Percentiles rank a stretch among this genome's conserved stretches.
Evolutionary conservation across 1,140 invertebrate species (phyloP).

Genomic region (Eciton burchellii): DNA sequence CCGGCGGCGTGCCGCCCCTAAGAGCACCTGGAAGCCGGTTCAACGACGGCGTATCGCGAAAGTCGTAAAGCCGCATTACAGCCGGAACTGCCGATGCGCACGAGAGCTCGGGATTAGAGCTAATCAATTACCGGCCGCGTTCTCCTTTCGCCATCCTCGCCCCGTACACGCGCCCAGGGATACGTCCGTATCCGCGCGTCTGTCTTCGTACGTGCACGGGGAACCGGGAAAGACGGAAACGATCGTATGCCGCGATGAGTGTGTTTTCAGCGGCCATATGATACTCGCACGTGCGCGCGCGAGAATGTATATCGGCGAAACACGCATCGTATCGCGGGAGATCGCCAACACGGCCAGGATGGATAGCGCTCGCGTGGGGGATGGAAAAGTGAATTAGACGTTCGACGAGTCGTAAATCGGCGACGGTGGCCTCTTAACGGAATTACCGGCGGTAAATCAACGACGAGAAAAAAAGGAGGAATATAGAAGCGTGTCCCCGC

Average conservation of each 20-base stretch:
- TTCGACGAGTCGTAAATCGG: slow-evolving; percentile 74
- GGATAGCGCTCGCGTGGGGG: slow-evolving; percentile 7
- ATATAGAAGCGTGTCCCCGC: slow-evolving; percentile 45
- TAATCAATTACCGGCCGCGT: slow-evolving; percentile 67
- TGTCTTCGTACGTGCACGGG: not conserved
- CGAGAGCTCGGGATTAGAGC: slow-evolving; percentile 65
- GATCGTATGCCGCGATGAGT: slow-evolving; percentile 54
- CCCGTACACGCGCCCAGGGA: not conserved
- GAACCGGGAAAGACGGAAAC: slow-evolving; percentile 38
- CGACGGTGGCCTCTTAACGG: slow-evolving; percentile 70
- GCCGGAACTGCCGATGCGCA: slow-evolving; percentile 61
- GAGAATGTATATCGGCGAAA: slow-evolving; percentile 45
- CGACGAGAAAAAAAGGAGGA: slow-evolving; percentile 30
- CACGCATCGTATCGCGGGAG: slow-evolving; percentile 57
- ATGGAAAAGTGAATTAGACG: slow-evolving; percentile 75
- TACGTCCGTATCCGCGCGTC: not conserved
- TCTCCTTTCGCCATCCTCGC: slow-evolving; percentile 17
- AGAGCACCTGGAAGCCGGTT: slow-evolving; percentile 21
- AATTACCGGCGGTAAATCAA: slow-evolving; percentile 77
- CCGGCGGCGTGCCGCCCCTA: not conserved
- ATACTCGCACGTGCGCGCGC: not conserved
- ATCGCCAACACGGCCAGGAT: slow-evolving; percentile 3
- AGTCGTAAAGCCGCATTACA: slow-evolving; percentile 63
- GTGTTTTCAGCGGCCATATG: slow-evolving; percentile 48
- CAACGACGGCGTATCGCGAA: slow-evolving; percentile 47